These are phyloP conservation scores for Cremastinae sp. DNA, from an alignment of 2,888 invertebrate species.

Conservation along the genomic window DNA sequence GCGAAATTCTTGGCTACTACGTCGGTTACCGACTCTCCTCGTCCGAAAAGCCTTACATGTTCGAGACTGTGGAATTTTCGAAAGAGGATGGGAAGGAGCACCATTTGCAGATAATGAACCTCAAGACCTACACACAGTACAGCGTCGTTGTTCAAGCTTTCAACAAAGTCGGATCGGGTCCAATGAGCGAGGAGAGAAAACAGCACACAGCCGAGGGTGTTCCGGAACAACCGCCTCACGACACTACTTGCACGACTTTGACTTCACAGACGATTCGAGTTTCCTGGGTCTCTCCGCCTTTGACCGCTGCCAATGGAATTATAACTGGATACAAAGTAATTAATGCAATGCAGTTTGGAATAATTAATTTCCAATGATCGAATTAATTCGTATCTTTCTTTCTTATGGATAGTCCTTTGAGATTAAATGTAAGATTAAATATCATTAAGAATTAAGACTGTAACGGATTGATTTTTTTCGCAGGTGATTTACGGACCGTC, in stretches of 20 bases:
- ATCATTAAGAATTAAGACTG: neutral
- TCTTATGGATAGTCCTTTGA: too few species aligned
- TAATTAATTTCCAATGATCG: too few species aligned
- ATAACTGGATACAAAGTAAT: constrained; percentile 94
- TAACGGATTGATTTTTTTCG: constrained; percentile 14
- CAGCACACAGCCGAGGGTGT: constrained; percentile 97
- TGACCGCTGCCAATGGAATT: constrained; percentile 95
- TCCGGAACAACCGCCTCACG: constrained; percentile 94
- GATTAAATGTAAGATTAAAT: neutral
- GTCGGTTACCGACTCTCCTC: constrained; percentile 93
- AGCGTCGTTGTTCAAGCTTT: constrained; percentile 97
- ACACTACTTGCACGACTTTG: constrained; percentile 94
- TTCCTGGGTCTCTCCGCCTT: constrained; percentile 96
- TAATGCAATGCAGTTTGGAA: too few species aligned
- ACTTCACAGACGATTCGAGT: constrained; percentile 97
- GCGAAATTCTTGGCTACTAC: constrained; percentile 94
- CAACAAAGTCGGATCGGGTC: constrained; percentile 96
- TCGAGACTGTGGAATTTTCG: constrained; percentile 94
- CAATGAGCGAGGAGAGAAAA: constrained; percentile 92
- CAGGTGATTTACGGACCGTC: constrained; percentile 93
- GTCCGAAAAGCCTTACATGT: constrained; percentile 92
- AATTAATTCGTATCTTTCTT: too few species aligned
- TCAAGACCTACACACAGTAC: constrained; percentile 97
- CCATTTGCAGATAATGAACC: constrained; percentile 89
- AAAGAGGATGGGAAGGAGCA: constrained; percentile 96